Evolutionary conservation across 2,888 invertebrate genomes (phyloP).

Genomic region (Siphonodentalium dalli): DNA sequence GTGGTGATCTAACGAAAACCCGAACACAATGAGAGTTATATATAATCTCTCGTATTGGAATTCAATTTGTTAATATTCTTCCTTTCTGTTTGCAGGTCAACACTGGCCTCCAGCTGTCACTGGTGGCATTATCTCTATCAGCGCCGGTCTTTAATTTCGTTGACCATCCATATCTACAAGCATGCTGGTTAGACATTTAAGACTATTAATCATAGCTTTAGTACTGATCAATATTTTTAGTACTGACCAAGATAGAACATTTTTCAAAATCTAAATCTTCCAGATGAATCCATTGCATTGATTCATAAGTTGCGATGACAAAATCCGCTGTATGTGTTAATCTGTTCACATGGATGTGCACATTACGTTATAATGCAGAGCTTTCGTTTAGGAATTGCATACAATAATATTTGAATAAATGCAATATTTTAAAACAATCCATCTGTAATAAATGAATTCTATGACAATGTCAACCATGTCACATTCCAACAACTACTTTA

Average conservation of each 20-base stretch:
- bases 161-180: constrained; percentile 80
- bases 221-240: neutral
- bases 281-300: neutral
- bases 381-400: too few species aligned
- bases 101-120: constrained; percentile 84
- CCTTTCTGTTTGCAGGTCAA: constrained; percentile 69
- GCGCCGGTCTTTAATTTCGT: constrained; percentile 89
- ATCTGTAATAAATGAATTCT: too few species aligned
- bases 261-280: neutral
- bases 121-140: constrained; percentile 86
- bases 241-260: too few species aligned
- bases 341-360: too few species aligned
- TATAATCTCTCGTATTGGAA: neutral
- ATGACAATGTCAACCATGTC: too few species aligned
- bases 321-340: too few species aligned
- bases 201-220: neutral
- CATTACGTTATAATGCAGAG: too few species aligned
- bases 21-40: neutral
- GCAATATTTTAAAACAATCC: too few species aligned
- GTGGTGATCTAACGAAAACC: neutral
- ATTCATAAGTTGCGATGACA: too few species aligned
- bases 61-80: neutral
- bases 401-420: too few species aligned
- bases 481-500: too few species aligned
- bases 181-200: constrained; percentile 72